These are phyloP conservation scores for Epinotia nisella DNA, from an alignment of 2,888 invertebrate genomes.

Conservation along the genomic window DNA sequence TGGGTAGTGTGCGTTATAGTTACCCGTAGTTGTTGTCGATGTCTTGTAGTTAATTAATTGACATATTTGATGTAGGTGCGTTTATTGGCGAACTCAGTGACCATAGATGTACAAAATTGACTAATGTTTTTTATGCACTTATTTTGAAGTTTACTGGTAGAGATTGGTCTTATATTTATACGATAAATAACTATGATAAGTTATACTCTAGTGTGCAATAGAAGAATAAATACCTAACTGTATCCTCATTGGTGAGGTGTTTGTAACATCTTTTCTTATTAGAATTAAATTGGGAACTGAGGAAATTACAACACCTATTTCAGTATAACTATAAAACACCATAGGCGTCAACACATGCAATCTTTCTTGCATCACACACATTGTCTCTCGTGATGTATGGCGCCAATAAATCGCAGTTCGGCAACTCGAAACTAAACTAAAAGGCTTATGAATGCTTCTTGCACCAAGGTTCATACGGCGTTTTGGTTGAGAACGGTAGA, in stretches of 20 bases:
- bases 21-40: neutral
- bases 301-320: slow-evolving; percentile 1
- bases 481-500: slow-evolving; percentile 22
- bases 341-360: slow-evolving; percentile 19
- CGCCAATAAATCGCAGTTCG: slow-evolving; percentile 39
- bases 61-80: neutral
- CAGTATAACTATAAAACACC: neutral
- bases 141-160: too few species aligned
- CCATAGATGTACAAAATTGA: neutral
- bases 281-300: neutral
- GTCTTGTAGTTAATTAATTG: neutral
- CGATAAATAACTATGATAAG: too few species aligned
- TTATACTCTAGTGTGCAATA: too few species aligned
- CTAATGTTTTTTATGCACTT: neutral
- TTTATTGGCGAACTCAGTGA: neutral
- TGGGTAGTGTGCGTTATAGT: neutral
- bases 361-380: slow-evolving; percentile 36
- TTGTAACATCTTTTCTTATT: neutral
- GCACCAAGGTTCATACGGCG: neutral
- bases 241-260: neutral
- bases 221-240: neutral
- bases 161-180: too few species aligned
- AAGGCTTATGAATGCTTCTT: neutral
- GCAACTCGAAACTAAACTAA: neutral
- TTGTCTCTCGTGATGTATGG: slow-evolving; percentile 40